These are phyloP conservation scores for Adelosebastes latens DNA, from an alignment of 2,797 vertebrate species.

Conservation along the genomic window DNA sequence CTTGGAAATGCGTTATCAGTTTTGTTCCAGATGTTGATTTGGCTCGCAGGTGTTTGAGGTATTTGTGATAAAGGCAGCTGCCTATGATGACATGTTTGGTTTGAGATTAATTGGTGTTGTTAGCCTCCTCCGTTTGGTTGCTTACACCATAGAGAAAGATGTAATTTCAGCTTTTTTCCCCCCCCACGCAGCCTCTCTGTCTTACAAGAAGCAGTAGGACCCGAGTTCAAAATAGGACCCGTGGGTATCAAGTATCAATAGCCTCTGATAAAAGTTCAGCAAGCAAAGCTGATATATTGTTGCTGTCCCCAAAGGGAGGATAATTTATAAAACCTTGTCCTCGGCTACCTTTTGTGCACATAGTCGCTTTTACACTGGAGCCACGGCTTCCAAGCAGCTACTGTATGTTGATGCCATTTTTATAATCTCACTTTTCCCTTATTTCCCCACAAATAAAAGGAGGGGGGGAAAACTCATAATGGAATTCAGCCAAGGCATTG, in stretches of 20 bases:
- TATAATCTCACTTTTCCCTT: conserved; percentile 86
- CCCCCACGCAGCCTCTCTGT: conserved; percentile 19
- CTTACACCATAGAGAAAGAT: conserved; percentile 40
- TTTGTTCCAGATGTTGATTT: conserved; percentile 51
- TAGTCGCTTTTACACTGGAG: conserved; percentile 62
- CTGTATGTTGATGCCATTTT: conserved; percentile 80
- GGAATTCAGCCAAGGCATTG: conserved; percentile 93
- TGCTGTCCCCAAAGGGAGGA: conserved; percentile 63
- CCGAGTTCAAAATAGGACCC: conserved; percentile 53
- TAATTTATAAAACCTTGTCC: conserved; percentile 76
- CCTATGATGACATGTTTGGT: conserved; percentile 42
- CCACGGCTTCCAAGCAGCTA: conserved; percentile 61
- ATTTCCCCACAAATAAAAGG: conserved; percentile 83
- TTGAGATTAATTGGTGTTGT: conserved; percentile 53
- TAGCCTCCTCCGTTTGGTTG: conserved; percentile 30
- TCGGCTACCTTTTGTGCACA: conserved; percentile 70
- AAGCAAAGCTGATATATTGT: conserved; percentile 71
- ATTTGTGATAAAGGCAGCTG: conserved; percentile 52
- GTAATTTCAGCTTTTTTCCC: conserved; percentile 40
- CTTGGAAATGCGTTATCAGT: conserved; percentile 21
- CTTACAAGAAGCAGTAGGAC: conserved; percentile 57
- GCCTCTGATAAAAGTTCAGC: conserved; percentile 73
- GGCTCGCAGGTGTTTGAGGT: conserved; percentile 28
- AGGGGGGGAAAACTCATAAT: conserved; percentile 77
- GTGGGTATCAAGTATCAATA: conserved; percentile 67